Conservation (phyloP, 2,888 invertebrate species). For the Himalopsyche anomala region DNA sequence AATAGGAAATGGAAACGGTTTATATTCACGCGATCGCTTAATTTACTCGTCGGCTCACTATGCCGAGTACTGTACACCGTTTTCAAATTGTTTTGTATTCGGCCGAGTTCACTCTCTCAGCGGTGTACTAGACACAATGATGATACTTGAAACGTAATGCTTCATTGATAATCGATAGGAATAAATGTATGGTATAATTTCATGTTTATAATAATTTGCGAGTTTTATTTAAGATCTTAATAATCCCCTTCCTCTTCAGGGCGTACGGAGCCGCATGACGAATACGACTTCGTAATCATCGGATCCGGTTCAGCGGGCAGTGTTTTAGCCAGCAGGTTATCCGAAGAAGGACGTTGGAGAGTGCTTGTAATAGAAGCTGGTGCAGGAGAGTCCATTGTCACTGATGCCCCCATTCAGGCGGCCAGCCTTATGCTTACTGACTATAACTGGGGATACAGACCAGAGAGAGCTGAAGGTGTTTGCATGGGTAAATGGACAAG, state of each 20-base stretch:
- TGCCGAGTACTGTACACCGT: no score
- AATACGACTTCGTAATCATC: slow-evolving; percentile 77
- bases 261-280: slow-evolving; percentile 67
- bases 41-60: no score
- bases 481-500: slow-evolving; percentile 74
- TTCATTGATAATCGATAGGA: no score
- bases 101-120: no score
- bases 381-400: slow-evolving; percentile 73
- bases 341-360: slow-evolving; percentile 71
- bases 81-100: no score
- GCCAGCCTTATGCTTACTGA: slow-evolving; percentile 78
- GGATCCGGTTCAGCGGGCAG: slow-evolving; percentile 79
- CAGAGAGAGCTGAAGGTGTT: slow-evolving; percentile 80
- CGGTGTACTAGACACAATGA: no score
- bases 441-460: slow-evolving; percentile 84
- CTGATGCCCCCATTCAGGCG: slow-evolving; percentile 77
- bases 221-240: no score
- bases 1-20: no score
- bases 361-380: slow-evolving; percentile 72
- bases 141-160: no score
- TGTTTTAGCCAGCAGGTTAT: slow-evolving; percentile 75
- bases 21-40: no score
- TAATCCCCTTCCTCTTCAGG: slow-evolving; percentile 66
- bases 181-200: no score
- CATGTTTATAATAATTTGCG: no score